These are phyloP conservation scores for Cordylochernes scorpioides DNA, from an alignment of 2,888 invertebrate genomes.

Conservation along the genomic window DNA sequence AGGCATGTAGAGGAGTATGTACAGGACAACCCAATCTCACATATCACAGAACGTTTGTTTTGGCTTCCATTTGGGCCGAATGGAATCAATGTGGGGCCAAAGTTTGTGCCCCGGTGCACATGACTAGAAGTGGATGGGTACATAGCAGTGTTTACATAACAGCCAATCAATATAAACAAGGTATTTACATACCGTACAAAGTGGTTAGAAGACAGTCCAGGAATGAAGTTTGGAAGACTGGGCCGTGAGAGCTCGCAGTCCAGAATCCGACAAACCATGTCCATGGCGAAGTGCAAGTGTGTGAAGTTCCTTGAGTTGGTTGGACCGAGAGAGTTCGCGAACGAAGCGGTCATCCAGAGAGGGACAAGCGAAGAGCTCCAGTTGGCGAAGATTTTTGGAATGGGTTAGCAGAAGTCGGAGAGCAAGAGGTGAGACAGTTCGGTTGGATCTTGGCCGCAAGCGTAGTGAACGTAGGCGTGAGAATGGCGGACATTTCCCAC, in stretches of 20 bases:
- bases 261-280: conserved; percentile 9
- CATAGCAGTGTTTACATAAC: too few relatives aligned
- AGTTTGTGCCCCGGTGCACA: too few relatives aligned
- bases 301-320: conserved; percentile 8
- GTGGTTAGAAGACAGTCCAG: too few relatives aligned
- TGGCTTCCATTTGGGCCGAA: too few relatives aligned
- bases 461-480: conserved; percentile 11
- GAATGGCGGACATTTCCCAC: conserved; percentile 8
- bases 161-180: too few relatives aligned
- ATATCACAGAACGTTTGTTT: too few relatives aligned
- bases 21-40: too few relatives aligned
- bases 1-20: too few relatives aligned
- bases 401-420: conserved; percentile 11
- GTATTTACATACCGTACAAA: too few relatives aligned
- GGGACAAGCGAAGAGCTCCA: conserved; percentile 15
- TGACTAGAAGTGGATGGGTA: too few relatives aligned
- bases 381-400: conserved; percentile 10
- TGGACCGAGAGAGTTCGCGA: conserved; percentile 8
- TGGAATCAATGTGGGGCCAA: too few relatives aligned
- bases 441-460: conserved; percentile 12
- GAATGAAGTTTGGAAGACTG: conserved; percentile 5
- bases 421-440: conserved; percentile 12
- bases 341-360: conserved; percentile 13
- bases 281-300: conserved; percentile 13
- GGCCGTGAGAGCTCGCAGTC: conserved; percentile 7